These are phyloP conservation scores for Cyclophora albipunctata DNA, from an alignment of 2,888 invertebrate species.

Conservation along the genomic window DNA sequence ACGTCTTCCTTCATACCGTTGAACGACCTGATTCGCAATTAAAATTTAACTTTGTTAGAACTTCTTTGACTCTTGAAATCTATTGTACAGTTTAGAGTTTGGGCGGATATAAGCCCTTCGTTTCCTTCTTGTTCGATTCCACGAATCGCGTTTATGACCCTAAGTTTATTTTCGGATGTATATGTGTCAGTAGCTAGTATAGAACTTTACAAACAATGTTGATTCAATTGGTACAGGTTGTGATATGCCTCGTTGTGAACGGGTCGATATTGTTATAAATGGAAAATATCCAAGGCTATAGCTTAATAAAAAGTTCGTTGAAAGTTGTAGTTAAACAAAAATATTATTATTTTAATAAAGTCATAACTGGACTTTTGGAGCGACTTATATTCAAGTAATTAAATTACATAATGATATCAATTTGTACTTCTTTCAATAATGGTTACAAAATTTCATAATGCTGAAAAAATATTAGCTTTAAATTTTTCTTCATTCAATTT, in stretches of 20 bases:
- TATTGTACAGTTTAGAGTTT: constrained; percentile 69
- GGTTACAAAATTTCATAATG: constrained; percentile 46
- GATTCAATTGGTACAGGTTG: constrained; percentile 76
- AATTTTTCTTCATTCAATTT: constrained; percentile 42
- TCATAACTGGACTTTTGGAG: constrained; percentile 64
- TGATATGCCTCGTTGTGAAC: constrained; percentile 75
- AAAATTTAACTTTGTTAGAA: constrained; percentile 67
- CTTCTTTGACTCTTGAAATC: constrained; percentile 65
- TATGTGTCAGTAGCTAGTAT: constrained; percentile 74
- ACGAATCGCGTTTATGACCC: constrained; percentile 72
- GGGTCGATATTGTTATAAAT: constrained; percentile 75
- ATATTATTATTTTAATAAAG: constrained; percentile 64
- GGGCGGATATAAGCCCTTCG: constrained; percentile 65
- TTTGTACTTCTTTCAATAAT: constrained; percentile 62
- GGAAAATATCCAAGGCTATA: constrained; percentile 72
- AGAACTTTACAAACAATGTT: constrained; percentile 75
- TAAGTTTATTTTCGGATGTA: constrained; percentile 71
- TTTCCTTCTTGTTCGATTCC: constrained; percentile 72
- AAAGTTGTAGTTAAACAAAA: constrained; percentile 71
- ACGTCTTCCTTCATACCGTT: constrained; percentile 74
- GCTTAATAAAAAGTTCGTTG: constrained; percentile 72
- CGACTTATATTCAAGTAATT: constrained; percentile 63
- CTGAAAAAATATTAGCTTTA: constrained; percentile 50
- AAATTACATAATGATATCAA: constrained; percentile 53
- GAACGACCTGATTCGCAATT: constrained; percentile 66